A percentile compares a stretch with the other conserved stretches of the same genome.
Evolutionary conservation across 2,113 vertebrate genomes (phyloP).

Genomic region (Cynopterus brachyotis): DNA sequence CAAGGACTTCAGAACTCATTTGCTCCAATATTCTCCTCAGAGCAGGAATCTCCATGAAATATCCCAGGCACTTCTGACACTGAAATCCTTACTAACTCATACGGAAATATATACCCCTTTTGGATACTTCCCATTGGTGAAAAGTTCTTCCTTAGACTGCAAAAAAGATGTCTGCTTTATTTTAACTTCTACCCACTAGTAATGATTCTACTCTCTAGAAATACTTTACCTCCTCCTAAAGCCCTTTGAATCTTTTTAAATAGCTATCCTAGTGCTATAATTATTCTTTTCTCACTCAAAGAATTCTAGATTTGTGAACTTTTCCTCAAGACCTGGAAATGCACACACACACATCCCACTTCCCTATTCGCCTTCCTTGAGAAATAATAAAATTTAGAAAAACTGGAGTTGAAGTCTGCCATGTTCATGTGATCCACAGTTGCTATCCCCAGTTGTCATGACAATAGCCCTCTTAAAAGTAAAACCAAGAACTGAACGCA

Average conservation of each 20-base stretch:
- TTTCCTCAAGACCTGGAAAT: neutral
- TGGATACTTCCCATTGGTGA: neutral
- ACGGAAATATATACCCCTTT: neutral
- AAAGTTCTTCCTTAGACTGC: neutral
- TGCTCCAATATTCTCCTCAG: neutral
- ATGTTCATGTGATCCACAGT: neutral
- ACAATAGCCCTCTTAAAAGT: neutral
- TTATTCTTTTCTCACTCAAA: neutral
- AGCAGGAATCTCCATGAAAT: neutral
- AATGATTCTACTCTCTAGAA: neutral
- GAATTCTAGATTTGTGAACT: neutral
- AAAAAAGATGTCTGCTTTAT: neutral
- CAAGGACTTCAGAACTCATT: slow-evolving; percentile 4
- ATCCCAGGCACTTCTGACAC: neutral
- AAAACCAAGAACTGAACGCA: neutral
- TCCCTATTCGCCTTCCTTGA: neutral
- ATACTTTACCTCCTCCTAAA: neutral
- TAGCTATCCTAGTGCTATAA: neutral
- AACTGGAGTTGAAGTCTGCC: neutral
- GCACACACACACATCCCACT: neutral
- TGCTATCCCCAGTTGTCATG: neutral
- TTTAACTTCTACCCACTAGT: neutral
- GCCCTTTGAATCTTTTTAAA: neutral
- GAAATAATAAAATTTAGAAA: neutral
- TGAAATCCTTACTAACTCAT: neutral